Evolutionary conservation across 2,797 vertebrate species (phyloP), one percentile per base, ranked within the genome.

Genomic region (Leptatherina wallacei): DNA sequence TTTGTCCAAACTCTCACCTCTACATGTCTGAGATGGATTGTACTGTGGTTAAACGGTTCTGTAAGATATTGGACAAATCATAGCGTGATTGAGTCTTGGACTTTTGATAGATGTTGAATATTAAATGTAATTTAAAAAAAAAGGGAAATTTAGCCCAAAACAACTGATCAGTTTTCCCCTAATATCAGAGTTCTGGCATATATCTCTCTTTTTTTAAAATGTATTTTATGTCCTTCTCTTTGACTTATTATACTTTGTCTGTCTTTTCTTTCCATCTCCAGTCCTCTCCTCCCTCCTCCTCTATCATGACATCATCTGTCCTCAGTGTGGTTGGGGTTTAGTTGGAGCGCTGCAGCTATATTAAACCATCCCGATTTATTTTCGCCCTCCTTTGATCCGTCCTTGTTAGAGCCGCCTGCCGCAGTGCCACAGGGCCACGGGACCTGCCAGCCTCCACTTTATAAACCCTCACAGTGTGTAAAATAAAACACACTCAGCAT

Each of bases 341-440:
- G 77, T 70, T 56, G 75, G 78, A 86, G 76, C 76, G 3, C 75
- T 65, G 87, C 77, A 64, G 83, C 90, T 90, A 90, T 89, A 91
- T 88, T 90, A 92, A 92, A 92, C 83, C 72, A 52, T 61, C 61
- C 84, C 30, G 63, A 71, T 88, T 89, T 90, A 88, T 92, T 92
- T 91, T 86, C 4, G 47, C 75, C 60, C 35, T 59, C 16, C 67
- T 91, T 91, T 91, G 88, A 91, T 92, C 88, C 51, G 55, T 81
- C 67, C 75, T 81, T 10, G 82, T 89, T 84, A 83, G 75, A 78
- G 75, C 69, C 52, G 81, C 84, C 72, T 32, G 79, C 82, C 71
- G 18, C 85, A 44, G 82, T 55, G 85, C 81, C 80, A 20, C 80
- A 52, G 82, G 56, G 71, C 80, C 75, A 42, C 18, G 33, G 79